Base-by-base conservation (phyloP, 1,140 invertebrate genomes). In the Drosophila pandora region DNA sequence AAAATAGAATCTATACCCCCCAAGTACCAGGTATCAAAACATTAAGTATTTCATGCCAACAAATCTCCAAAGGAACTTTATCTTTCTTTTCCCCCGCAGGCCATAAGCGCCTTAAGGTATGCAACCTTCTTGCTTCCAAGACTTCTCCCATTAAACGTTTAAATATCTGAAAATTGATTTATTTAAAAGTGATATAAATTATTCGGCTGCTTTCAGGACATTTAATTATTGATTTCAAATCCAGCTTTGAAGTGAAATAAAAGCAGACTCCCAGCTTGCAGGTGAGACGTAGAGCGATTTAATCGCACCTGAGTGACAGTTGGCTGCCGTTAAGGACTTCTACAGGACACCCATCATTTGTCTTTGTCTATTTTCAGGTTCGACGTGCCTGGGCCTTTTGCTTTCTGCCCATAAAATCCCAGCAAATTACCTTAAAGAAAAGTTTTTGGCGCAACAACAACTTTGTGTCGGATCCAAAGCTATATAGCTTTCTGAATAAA, bases 381-480 rank as follows among this genome's bases (percentile, higher is more conserved):
- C 25, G 25, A 49, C 43, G 25, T 22, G 56, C 25, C 7, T 21
- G 13, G 13, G 17, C 43, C 41, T 21, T 21, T 10, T 2, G 41
- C 10, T 2, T 21, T 50, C 12, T 10, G 47, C 22, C 41, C 62
- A 48, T 69, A 48, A 56, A 48, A 56, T 17, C 25, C 41, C 6
- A 17, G 22, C 39, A 39, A 48, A 68, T 67, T 55, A 67, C 49
- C 62, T 55, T 56, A 55, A 55, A 54, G 30, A 37, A 63, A 67
- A 64, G 37, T 37, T 37, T 17, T 17, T 1, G 17, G 17, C 17
- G 17, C 17, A 17, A 17, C 17, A 17, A 17, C 17, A 17, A 43
- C 4, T 17, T 43, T 43, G 34, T n/a, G 50, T n/a, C 58, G 12
- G 32, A 58, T 49, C 32, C 30, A 7, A 3, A 37, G 55, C 43